Evolutionary conservation across 2,797 vertebrate species (phyloP), one percentile per base, ranked within the genome.

Genomic region (Lycodopsis pacificus): DNA sequence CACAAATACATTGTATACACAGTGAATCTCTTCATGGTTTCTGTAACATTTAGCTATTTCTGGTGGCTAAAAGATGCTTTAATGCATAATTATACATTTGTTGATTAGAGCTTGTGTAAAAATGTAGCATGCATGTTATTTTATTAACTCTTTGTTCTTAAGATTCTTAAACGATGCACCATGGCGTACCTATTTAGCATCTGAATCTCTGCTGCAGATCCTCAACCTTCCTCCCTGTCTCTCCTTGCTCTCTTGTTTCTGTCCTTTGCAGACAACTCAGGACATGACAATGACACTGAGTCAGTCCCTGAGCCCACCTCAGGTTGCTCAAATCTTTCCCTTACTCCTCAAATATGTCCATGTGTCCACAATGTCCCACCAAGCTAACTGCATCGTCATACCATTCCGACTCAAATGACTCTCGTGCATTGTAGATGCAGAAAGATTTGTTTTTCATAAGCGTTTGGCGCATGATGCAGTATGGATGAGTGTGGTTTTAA

Each of bases 221-320:
- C 85, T 92, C 85, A 90, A 85, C 84, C 79, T 89, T 91, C 90
- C 87, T 89, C 79, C 89, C 86, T 90, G 81, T 93, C 92, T 96
- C 94, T 93, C 92, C 94, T 88, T 86, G 0, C 94, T 95, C 94
- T 96, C 95, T 92, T 89, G 77, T 97, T 93, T 97, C 96, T 97
- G 93, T 91, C 96, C 94, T 96, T 95, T 94, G 77, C 98, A 99
- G 98, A 99, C 85, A 94, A 96, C 95, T 94, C 97, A 95, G 97
- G 96, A 97, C 95, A 96, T 96, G 98, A 97, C 91, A 99, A 95
- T 98, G 97, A 97, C 94, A 99, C 95, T 96, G 97, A 99, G 84
- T 96, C 97, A 89, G 95, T 96, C 93, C 94, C 97, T 81, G 94
- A 97, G 95, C 93, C 95, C 93, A 93, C 96, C 91, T 93, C 98